These are phyloP conservation scores for Hydrolagus affinis DNA, from an alignment of 2,113 vertebrate genomes.

Conservation along the genomic window DNA sequence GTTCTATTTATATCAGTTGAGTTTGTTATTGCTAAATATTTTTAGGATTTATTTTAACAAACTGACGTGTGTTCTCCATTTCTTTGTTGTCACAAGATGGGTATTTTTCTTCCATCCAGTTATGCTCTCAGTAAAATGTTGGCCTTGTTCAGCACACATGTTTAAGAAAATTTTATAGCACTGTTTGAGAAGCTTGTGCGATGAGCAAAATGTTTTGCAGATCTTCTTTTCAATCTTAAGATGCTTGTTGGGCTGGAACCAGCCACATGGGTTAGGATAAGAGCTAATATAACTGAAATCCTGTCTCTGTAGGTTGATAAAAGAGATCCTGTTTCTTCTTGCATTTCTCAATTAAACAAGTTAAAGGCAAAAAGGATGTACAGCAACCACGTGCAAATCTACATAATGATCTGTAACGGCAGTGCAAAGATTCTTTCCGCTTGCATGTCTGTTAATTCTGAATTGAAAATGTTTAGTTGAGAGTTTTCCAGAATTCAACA, in stretches of 20 bases:
- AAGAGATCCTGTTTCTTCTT: slow-evolving; percentile 13
- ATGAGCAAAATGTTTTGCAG: background rate
- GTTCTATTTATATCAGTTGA: too few relatives aligned
- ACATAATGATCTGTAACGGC: background rate
- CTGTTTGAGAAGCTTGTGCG: background rate
- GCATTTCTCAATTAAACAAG: background rate
- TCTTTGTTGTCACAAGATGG: too few relatives aligned
- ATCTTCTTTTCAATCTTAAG: background rate
- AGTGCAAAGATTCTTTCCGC: background rate
- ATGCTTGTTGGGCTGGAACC: background rate
- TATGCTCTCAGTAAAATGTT: background rate
- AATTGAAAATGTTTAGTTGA: slow-evolving; percentile 25
- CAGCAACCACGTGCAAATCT: background rate
- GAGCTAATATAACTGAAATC: background rate
- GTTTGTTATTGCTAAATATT: too few relatives aligned
- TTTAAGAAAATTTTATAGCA: background rate
- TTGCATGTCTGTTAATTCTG: slow-evolving; percentile 16
- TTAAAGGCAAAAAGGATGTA: background rate
- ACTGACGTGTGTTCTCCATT: too few relatives aligned
- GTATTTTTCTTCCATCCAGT: background rate
- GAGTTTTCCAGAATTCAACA: slow-evolving; percentile 26
- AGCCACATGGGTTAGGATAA: background rate
- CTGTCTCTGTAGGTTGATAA: background rate
- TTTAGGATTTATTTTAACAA: too few relatives aligned
- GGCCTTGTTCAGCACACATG: background rate